Evolutionary conservation across 2,888 invertebrate species (phyloP).

Genomic region (Coelinius sp.): DNA sequence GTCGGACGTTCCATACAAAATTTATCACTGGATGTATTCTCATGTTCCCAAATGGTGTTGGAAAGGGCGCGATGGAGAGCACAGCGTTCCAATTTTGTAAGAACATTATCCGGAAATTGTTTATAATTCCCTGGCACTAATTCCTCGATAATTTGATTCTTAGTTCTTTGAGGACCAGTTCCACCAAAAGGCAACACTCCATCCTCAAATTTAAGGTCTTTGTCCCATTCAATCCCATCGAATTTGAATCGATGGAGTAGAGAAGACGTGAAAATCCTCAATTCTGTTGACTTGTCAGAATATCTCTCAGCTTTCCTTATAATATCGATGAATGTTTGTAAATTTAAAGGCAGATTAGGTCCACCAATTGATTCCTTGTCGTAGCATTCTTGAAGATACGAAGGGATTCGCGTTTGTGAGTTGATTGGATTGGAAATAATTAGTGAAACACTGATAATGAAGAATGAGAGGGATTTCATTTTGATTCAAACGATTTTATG

Average conservation of each 20-base stretch:
- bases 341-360: conserved; percentile 73
- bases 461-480: background rate
- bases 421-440: conserved; percentile 19
- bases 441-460: background rate
- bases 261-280: conserved; percentile 74
- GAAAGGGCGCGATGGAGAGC: conserved; percentile 60
- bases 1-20: conserved; percentile 49
- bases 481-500: background rate
- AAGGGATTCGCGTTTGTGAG: conserved; percentile 71
- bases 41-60: conserved; percentile 56
- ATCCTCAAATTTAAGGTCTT: conserved; percentile 44
- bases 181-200: conserved; percentile 57
- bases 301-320: conserved; percentile 75
- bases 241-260: conserved; percentile 72
- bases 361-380: conserved; percentile 70
- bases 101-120: conserved; percentile 51
- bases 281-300: conserved; percentile 72
- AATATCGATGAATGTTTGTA: conserved; percentile 76
- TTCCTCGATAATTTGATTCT: conserved; percentile 58
- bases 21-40: conserved; percentile 40
- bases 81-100: conserved; percentile 58
- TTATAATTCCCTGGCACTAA: conserved; percentile 55
- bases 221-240: conserved; percentile 57
- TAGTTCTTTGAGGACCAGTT: conserved; percentile 55
- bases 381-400: conserved; percentile 76